phyloP scores from a whole-genome alignment of 2,797 vertebrate genomes.

The Pipistrellus pygmaeus region DNA sequence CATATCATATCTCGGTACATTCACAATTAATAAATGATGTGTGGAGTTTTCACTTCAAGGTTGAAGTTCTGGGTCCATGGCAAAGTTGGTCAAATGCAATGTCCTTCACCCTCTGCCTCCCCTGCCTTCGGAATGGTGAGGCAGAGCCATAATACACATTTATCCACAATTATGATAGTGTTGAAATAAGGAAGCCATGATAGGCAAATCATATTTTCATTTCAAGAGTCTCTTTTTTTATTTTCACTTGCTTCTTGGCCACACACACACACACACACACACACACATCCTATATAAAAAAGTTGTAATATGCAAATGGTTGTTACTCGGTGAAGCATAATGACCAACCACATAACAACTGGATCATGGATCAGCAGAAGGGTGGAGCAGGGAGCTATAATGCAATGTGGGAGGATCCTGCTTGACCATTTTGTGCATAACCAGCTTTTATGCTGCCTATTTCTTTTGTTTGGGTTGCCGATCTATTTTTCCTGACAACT shows the following conservation, averaged over 20 bases:
- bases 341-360: too few species aligned
- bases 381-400: neutral
- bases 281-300: too few species aligned
- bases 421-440: neutral
- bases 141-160: neutral
- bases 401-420: neutral
- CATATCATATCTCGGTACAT: neutral
- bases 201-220: neutral
- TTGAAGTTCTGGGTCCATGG: neutral
- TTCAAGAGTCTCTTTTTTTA: neutral
- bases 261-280: neutral
- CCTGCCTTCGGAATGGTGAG: neutral
- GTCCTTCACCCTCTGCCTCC: neutral
- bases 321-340: too few species aligned
- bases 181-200: neutral
- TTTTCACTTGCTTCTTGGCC: neutral
- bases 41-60: neutral
- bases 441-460: neutral
- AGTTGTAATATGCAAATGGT: too few species aligned
- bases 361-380: too few species aligned
- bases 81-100: neutral
- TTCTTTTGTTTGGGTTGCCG: neutral
- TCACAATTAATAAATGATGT: neutral
- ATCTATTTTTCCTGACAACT: neutral
- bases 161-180: neutral